Conservation (phyloP, 2,797 vertebrate species). For the Poecile montanus region DNA sequence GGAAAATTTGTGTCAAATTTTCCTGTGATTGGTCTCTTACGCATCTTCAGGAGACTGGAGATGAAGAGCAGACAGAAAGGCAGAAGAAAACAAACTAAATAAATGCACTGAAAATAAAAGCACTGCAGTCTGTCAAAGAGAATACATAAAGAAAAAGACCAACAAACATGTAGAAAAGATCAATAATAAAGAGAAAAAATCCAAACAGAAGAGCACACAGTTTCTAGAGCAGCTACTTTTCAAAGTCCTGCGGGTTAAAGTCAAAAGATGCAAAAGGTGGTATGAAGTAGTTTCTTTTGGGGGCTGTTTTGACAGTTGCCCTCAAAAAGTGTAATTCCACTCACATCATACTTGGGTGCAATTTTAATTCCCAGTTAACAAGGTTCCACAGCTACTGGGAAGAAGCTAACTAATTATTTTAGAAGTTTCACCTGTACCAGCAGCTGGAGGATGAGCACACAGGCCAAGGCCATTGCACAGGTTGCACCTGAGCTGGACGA, state of each 20-base stretch:
- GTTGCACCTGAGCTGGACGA: not conserved
- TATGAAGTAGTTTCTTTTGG: not conserved
- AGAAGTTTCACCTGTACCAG: not conserved
- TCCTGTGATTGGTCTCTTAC: not conserved
- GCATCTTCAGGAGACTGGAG: not conserved
- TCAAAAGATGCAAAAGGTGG: not conserved
- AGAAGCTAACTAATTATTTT: not conserved
- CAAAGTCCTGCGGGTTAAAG: not conserved
- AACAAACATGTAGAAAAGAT: constrained; percentile 6
- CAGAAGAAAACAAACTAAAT: constrained; percentile 29
- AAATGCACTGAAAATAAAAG: not conserved
- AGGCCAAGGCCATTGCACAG: not conserved
- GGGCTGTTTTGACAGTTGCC: not conserved
- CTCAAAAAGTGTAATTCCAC: not conserved
- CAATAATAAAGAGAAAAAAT: not conserved
- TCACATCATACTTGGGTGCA: not conserved
- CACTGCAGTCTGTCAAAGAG: not conserved
- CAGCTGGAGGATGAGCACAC: not conserved
- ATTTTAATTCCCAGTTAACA: not conserved
- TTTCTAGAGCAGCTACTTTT: not conserved
- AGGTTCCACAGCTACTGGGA: accelerated
- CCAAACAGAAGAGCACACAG: not conserved
- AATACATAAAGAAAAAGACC: not conserved
- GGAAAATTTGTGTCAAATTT: constrained; percentile 23
- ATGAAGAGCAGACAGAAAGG: not conserved